A percentile compares a stretch with the other conserved stretches of the same genome.
These are phyloP conservation scores for Platichthys stellatus DNA, from an alignment of 2,113 vertebrate species.

Conservation along the genomic window DNA sequence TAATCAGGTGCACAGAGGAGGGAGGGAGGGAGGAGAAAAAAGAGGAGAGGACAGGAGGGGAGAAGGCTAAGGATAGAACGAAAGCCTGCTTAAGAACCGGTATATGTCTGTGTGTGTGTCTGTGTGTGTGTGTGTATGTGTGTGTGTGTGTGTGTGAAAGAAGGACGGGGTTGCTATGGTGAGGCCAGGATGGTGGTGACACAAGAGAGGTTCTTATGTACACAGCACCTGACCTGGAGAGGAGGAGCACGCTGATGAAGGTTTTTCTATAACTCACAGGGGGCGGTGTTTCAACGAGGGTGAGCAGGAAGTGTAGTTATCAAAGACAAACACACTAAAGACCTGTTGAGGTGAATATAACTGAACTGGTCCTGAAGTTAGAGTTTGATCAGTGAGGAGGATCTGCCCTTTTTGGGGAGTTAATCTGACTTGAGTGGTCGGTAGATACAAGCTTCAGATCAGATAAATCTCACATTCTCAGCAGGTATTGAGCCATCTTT, in stretches of 20 bases:
- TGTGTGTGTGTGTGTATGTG: too few relatives aligned
- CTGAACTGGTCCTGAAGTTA: not conserved
- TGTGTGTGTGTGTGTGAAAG: not conserved
- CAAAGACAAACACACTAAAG: too few relatives aligned
- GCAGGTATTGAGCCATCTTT: too few relatives aligned
- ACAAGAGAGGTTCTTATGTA: constrained; percentile 34
- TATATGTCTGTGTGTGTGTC: too few relatives aligned
- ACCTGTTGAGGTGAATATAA: not conserved
- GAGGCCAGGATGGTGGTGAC: constrained; percentile 36
- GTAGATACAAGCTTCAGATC: too few relatives aligned
- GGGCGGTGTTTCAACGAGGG: too few relatives aligned
- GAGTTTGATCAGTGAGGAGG: too few relatives aligned
- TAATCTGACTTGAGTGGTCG: too few relatives aligned
- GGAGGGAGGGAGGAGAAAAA: constrained; percentile 13
- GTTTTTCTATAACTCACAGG: too few relatives aligned
- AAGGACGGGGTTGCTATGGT: constrained; percentile 38
- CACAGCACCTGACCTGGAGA: constrained; percentile 5
- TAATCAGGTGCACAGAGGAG: constrained; percentile 44
- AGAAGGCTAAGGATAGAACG: constrained; percentile 86
- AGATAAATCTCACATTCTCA: too few relatives aligned
- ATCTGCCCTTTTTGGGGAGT: too few relatives aligned
- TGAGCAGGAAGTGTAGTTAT: too few relatives aligned
- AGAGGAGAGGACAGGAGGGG: constrained; percentile 24
- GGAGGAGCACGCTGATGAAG: not conserved
- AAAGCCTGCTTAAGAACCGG: constrained; percentile 86